Conservation (phyloP, 2,797 vertebrate species). For the Myotis planiceps region DNA sequence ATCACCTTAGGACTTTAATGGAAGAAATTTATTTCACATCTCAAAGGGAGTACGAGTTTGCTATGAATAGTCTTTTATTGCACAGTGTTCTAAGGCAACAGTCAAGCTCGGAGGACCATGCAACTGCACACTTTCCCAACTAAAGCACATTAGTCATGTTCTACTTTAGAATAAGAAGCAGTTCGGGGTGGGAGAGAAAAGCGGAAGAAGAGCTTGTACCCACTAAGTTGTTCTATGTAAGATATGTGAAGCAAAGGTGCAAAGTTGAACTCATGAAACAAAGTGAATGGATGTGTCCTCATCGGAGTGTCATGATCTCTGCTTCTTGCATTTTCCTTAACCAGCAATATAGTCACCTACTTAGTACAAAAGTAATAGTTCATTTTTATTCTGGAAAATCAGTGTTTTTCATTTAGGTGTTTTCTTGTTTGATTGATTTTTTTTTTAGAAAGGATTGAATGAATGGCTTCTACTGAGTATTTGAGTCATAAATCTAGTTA, state of each 20-base stretch:
- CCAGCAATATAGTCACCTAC: background rate
- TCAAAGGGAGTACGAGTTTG: background rate
- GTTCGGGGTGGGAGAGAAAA: background rate
- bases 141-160: background rate
- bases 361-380: background rate
- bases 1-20: background rate
- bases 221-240: background rate
- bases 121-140: background rate
- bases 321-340: background rate
- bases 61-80: background rate
- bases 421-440: background rate
- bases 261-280: background rate
- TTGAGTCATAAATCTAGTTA: background rate
- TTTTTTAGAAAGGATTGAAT: background rate
- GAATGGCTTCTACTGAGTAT: background rate
- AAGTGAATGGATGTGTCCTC: background rate
- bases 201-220: background rate
- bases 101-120: background rate
- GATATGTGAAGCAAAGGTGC: background rate
- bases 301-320: background rate
- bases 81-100: background rate
- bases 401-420: background rate
- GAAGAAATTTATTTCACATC: conserved; percentile 15
- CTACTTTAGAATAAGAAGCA: conserved; percentile 26
- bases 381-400: background rate